Evolutionary conservation across 2,113 vertebrate genomes (phyloP).

Genomic region (Sterna hirundo): DNA sequence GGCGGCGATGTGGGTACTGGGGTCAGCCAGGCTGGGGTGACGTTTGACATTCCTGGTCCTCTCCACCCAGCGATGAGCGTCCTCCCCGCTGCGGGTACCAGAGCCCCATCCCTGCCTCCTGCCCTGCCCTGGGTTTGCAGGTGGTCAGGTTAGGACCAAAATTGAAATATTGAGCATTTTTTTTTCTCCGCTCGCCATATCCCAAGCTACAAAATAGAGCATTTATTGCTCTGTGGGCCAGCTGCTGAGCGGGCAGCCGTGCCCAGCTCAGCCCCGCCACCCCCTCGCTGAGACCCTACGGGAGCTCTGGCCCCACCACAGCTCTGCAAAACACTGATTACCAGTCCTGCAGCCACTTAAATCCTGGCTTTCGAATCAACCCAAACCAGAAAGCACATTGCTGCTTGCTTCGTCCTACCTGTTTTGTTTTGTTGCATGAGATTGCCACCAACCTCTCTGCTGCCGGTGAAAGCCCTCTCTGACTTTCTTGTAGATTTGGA

Average conservation of each 20-base stretch:
- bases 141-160: neutral
- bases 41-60: neutral
- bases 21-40: neutral
- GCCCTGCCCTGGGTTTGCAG: neutral
- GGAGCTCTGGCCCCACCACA: neutral
- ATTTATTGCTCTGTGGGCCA: neutral
- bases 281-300: fast-evolving
- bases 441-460: neutral
- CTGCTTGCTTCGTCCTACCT: neutral
- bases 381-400: neutral
- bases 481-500: neutral
- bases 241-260: fast-evolving
- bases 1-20: neutral
- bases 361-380: neutral
- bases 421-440: neutral
- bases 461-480: neutral
- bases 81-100: neutral
- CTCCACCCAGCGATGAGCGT: fast-evolving
- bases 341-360: neutral
- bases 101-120: neutral
- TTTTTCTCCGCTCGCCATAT: neutral
- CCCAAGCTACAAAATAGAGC: neutral
- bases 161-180: neutral
- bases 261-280: neutral
- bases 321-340: neutral